phyloP scores from a whole-genome alignment of 2,888 invertebrate genomes.

The Phyllotreta cruciferae region DNA sequence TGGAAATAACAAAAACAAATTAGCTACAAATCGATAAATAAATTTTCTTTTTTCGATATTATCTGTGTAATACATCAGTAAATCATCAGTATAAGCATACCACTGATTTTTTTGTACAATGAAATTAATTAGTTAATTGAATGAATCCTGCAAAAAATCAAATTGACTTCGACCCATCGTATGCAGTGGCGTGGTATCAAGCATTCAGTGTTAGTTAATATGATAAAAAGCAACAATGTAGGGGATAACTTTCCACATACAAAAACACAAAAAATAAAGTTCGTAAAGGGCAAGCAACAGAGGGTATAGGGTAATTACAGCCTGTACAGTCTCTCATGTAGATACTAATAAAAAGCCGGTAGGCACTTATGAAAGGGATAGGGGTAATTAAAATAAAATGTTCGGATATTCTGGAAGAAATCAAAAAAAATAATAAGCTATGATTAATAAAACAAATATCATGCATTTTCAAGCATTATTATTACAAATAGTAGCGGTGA shows the following conservation, averaged over 20 bases:
- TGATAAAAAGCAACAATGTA: constrained; percentile 39
- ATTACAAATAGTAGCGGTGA: constrained; percentile 79
- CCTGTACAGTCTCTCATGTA: constrained; percentile 44
- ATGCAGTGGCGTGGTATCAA: constrained; percentile 39
- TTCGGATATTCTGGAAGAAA: constrained; percentile 35
- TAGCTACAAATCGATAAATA: no score
- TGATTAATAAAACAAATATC: constrained; percentile 81
- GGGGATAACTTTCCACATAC: constrained; percentile 35
- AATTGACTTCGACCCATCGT: background rate
- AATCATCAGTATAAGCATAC: no score
- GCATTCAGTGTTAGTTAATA: constrained; percentile 39
- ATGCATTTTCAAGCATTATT: constrained; percentile 88
- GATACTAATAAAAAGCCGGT: constrained; percentile 40
- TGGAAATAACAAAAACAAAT: no score
- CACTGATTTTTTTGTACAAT: no score
- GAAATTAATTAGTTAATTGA: no score
- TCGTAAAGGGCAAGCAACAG: constrained; percentile 43
- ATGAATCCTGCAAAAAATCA: background rate
- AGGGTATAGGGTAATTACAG: constrained; percentile 40
- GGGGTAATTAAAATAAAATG: constrained; percentile 37
- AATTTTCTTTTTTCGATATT: no score
- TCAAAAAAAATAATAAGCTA: constrained; percentile 57
- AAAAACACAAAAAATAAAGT: constrained; percentile 51
- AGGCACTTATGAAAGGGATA: constrained; percentile 35
- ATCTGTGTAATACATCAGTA: no score